Evolutionary conservation across 2,113 vertebrate genomes (phyloP).

Genomic region (Thryonomys swinderianus): DNA sequence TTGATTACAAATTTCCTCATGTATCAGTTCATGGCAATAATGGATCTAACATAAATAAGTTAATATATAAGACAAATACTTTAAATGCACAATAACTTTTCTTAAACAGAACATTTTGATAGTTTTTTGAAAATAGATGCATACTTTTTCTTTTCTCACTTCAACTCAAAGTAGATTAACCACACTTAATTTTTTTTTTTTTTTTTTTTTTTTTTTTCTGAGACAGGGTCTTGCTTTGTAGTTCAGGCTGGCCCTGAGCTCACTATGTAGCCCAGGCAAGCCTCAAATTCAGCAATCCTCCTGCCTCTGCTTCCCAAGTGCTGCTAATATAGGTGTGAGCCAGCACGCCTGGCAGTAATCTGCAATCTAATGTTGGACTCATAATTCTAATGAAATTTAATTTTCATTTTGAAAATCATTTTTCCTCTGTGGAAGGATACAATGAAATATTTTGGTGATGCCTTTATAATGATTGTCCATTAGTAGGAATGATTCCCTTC

Average conservation of each 20-base stretch:
- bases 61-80: background rate
- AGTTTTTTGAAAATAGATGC: background rate
- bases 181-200: background rate
- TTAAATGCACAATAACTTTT: background rate
- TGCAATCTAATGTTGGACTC: background rate
- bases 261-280: no score
- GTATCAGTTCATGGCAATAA: background rate
- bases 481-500: background rate
- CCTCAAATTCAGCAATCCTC: no score
- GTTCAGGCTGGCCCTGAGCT: no score
- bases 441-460: background rate
- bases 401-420: constrained; percentile 43
- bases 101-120: background rate
- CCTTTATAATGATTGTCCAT: background rate
- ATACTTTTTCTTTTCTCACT: background rate
- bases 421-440: background rate
- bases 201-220: background rate
- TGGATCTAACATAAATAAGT: background rate
- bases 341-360: background rate
- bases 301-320: no score
- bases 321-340: no score
- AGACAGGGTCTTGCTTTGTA: no score
- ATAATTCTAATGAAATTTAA: constrained; percentile 24
- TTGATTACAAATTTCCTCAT: background rate
- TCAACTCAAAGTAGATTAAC: background rate